Percentiles rank a stretch among this genome's conserved stretches.
Evolutionary conservation across 2,797 vertebrate genomes (phyloP).

Genomic region (Syndactyla subalaris): DNA sequence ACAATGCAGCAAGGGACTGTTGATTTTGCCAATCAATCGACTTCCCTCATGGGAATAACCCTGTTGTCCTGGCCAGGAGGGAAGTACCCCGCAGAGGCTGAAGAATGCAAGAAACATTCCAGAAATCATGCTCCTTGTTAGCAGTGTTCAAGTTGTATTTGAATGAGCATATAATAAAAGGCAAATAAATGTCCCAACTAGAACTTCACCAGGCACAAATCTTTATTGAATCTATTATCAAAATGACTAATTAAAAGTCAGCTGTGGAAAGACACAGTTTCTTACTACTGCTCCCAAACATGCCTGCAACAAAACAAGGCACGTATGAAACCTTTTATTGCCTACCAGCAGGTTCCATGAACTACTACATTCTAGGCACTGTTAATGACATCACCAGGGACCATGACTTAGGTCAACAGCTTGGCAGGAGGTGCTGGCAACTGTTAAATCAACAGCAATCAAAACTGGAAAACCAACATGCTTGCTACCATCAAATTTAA

Average conservation of each 20-base stretch:
- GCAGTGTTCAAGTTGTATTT: not conserved
- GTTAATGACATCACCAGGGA: slow-evolving; percentile 77
- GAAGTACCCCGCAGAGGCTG: not conserved
- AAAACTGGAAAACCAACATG: slow-evolving; percentile 75
- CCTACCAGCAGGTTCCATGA: slow-evolving; percentile 70
- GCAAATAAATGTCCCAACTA: not conserved
- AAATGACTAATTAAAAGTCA: slow-evolving; percentile 24
- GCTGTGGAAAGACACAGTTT: not conserved
- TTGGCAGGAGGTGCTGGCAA: slow-evolving; percentile 75
- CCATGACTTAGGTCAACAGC: slow-evolving; percentile 77
- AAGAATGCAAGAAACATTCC: not conserved
- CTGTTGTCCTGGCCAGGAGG: not conserved
- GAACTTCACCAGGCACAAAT: not conserved
- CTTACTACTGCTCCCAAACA: slow-evolving; percentile 44
- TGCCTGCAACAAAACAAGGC: slow-evolving; percentile 13
- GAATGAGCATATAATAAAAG: not conserved
- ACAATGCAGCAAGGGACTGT: not conserved
- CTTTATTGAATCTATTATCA: not conserved
- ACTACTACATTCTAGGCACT: slow-evolving; percentile 70
- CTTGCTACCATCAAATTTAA: slow-evolving; percentile 74
- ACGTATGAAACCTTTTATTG: slow-evolving; percentile 51
- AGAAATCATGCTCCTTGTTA: slow-evolving; percentile 1
- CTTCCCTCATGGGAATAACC: not conserved
- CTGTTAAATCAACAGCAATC: slow-evolving; percentile 79
- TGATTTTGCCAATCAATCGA: not conserved